phyloP scores from a whole-genome alignment of 2,113 vertebrate genomes.

The Tringa solitaria region DNA sequence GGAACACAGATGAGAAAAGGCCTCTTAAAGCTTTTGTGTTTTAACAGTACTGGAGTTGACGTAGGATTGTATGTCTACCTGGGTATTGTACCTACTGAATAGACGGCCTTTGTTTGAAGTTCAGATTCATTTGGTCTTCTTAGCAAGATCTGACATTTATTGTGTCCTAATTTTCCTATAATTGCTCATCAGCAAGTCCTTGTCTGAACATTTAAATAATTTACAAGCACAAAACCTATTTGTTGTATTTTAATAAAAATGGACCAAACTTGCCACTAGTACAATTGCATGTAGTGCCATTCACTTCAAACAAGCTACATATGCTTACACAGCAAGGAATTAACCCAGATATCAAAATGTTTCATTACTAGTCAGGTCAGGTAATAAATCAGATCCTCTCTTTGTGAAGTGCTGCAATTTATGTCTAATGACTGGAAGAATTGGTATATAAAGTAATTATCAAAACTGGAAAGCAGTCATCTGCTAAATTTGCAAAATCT shows the following conservation, averaged over 20 bases:
- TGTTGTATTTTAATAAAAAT: neutral
- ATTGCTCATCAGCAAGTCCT: neutral
- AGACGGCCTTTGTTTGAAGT: neutral
- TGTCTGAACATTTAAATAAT: conserved; percentile 2
- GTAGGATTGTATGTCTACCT: neutral
- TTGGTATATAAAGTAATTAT: conserved; percentile 24
- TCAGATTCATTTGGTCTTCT: neutral
- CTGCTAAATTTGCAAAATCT: neutral
- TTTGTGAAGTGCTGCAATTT: neutral
- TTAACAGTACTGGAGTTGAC: neutral
- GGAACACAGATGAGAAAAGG: neutral
- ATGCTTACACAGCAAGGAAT: conserved; percentile 22
- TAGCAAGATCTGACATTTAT: neutral
- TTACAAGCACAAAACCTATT: neutral
- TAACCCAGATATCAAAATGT: neutral
- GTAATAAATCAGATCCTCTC: conserved; percentile 9
- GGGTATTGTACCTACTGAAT: neutral
- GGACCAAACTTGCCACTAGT: neutral
- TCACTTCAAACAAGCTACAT: neutral
- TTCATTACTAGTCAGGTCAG: conserved; percentile 38
- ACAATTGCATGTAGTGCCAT: neutral
- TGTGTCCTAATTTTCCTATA: neutral
- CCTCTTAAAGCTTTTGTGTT: neutral
- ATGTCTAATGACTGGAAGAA: conserved; percentile 18
- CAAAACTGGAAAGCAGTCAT: conserved; percentile 4